phyloP scores from a whole-genome alignment of 2,797 vertebrate genomes.

The Syncerus caffer region DNA sequence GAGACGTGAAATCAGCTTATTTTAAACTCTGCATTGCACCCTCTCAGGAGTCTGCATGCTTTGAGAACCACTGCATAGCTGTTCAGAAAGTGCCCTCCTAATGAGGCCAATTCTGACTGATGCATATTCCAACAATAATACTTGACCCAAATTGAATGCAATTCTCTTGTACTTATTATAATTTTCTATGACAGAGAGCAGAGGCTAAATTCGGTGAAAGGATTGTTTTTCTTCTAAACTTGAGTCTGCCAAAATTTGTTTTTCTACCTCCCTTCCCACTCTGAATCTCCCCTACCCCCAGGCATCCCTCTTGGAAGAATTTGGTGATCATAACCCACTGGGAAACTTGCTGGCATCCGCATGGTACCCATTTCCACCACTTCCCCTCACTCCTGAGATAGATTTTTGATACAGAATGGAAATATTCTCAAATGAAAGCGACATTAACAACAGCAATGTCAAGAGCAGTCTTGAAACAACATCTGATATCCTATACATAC shows the following conservation, averaged over 20 bases:
- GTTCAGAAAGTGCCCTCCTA: conserved; percentile 61
- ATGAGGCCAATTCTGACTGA: conserved; percentile 74
- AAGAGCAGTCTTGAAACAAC: conserved; percentile 46
- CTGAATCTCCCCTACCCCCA: background rate
- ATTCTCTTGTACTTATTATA: conserved; percentile 75
- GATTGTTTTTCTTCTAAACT: conserved; percentile 75
- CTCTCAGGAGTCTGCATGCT: conserved; percentile 55
- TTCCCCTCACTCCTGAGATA: background rate
- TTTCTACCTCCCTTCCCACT: background rate
- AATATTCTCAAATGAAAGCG: conserved; percentile 43
- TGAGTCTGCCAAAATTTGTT: conserved; percentile 66
- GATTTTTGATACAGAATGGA: conserved; percentile 9
- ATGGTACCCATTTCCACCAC: background rate
- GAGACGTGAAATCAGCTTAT: conserved; percentile 42
- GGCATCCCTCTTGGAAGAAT: conserved; percentile 35
- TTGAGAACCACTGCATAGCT: conserved; percentile 37
- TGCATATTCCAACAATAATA: conserved; percentile 77
- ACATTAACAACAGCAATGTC: conserved; percentile 24
- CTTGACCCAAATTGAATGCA: conserved; percentile 72
- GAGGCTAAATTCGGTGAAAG: conserved; percentile 72
- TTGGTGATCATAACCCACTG: conserved; percentile 3
- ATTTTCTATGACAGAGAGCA: conserved; percentile 79
- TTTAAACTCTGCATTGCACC: conserved; percentile 46
- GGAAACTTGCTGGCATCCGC: conserved; percentile 45
- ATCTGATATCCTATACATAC: conserved; percentile 39